Percentiles rank a stretch among this genome's conserved stretches.
Conservation (phyloP, 2,888 invertebrate species). For the Tetragonula carbonaria region DNA sequence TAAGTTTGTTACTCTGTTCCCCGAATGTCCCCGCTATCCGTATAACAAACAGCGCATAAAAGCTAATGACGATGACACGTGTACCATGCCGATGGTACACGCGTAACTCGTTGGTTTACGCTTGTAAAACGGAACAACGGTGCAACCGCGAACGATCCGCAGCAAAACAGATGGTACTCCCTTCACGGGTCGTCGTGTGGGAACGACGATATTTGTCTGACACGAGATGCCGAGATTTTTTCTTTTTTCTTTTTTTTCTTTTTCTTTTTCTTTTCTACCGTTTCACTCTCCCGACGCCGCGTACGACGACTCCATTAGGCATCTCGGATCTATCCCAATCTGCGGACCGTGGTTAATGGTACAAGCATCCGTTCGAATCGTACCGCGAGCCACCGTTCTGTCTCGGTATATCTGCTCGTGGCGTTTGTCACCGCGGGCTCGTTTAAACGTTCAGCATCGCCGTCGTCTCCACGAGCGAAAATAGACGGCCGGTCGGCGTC, state of each 20-base stretch:
- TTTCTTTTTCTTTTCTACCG: not conserved
- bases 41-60: not conserved
- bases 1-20: no score
- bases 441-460: constrained; percentile 68
- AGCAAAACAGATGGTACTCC: constrained; percentile 36
- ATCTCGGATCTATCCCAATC: constrained; percentile 66
- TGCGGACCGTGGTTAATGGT: constrained; percentile 66
- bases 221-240: constrained; percentile 46
- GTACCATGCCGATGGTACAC: not conserved
- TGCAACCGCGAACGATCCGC: constrained; percentile 7
- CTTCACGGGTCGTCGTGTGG: constrained; percentile 46
- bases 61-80: not conserved
- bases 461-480: constrained; percentile 65
- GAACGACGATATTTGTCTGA: constrained; percentile 64
- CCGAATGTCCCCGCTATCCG: not conserved
- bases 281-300: not conserved
- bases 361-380: constrained; percentile 60
- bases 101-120: not conserved
- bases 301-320: constrained; percentile 66
- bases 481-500: constrained; percentile 66
- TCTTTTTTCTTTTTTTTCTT: not conserved
- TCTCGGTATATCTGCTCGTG: constrained; percentile 59
- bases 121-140: not conserved
- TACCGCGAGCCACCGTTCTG: constrained; percentile 41
- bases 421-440: constrained; percentile 69